These are phyloP conservation scores for Danio aesculapii DNA, from an alignment of 2,797 vertebrate genomes.

Conservation along the genomic window DNA sequence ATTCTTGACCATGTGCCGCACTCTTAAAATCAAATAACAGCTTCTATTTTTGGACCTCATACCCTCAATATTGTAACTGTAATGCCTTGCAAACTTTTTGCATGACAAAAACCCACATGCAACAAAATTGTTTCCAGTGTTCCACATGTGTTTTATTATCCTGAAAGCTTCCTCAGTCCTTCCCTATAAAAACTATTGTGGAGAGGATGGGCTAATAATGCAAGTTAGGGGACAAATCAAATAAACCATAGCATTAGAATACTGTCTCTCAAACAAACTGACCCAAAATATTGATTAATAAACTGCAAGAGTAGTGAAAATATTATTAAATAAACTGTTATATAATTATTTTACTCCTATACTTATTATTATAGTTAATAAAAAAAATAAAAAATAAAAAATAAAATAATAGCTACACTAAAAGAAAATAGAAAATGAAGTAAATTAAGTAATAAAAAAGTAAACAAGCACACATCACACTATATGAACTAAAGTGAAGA, in stretches of 20 bases:
- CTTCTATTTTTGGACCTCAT: neutral
- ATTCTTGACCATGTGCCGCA: neutral
- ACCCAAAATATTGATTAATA: neutral
- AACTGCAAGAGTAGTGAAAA: neutral
- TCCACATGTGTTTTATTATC: neutral
- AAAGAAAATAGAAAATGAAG: too few species aligned
- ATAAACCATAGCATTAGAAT: neutral
- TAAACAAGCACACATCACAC: neutral
- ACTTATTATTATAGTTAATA: too few species aligned
- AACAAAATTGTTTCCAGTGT: neutral
- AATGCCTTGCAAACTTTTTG: neutral
- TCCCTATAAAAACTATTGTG: neutral
- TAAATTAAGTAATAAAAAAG: too few species aligned
- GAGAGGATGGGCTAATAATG: neutral
- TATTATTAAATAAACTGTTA: too few species aligned
- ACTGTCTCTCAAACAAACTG: neutral
- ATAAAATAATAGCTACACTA: too few species aligned
- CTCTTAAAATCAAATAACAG: slow-evolving; percentile 8
- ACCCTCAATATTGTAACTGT: neutral
- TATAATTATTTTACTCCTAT: too few species aligned
- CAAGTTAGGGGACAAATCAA: neutral
- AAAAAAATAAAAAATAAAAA: too few species aligned
- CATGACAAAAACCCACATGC: slow-evolving; percentile 7
- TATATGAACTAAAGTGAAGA: neutral
- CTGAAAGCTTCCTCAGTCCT: slow-evolving; percentile 1